Evolutionary conservation across 2,888 invertebrate species (phyloP).

Genomic region (Nasonia oneida): DNA sequence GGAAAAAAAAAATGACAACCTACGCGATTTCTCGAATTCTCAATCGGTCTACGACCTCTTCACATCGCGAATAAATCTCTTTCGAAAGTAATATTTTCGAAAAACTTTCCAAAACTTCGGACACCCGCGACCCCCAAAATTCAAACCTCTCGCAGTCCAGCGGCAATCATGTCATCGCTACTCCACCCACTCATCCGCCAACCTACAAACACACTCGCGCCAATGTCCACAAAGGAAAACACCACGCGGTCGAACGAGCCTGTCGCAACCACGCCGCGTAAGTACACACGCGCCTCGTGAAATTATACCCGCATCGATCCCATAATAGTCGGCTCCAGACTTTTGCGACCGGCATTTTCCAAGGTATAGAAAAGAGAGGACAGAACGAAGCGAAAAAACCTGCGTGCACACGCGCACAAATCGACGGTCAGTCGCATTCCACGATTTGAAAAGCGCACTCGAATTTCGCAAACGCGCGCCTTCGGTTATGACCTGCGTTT

Average conservation of each 20-base stretch:
- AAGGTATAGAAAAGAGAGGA: neutral
- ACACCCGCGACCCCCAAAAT: neutral
- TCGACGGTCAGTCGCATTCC: neutral
- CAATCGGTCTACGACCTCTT: too few species aligned
- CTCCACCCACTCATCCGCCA: conserved; percentile 1
- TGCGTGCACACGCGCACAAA: too few species aligned
- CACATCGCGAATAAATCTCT: too few species aligned
- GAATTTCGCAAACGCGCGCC: conserved; percentile 20
- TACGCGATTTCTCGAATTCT: too few species aligned
- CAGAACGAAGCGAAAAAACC: neutral
- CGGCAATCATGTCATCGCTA: neutral
- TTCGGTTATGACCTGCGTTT: neutral
- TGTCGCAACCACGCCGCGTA: neutral
- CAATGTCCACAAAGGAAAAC: conserved; percentile 13
- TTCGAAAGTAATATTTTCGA: too few species aligned
- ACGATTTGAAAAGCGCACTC: conserved; percentile 3
- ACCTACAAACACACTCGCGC: neutral
- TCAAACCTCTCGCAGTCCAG: too few species aligned
- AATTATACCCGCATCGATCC: neutral
- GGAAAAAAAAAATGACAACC: too few species aligned
- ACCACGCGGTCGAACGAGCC: neutral
- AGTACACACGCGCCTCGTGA: neutral
- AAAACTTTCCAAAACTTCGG: too few species aligned
- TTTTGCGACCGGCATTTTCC: neutral
- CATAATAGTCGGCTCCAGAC: neutral